phyloP scores from a whole-genome alignment of 2,888 invertebrate species.

The Bellardia pandia region DNA sequence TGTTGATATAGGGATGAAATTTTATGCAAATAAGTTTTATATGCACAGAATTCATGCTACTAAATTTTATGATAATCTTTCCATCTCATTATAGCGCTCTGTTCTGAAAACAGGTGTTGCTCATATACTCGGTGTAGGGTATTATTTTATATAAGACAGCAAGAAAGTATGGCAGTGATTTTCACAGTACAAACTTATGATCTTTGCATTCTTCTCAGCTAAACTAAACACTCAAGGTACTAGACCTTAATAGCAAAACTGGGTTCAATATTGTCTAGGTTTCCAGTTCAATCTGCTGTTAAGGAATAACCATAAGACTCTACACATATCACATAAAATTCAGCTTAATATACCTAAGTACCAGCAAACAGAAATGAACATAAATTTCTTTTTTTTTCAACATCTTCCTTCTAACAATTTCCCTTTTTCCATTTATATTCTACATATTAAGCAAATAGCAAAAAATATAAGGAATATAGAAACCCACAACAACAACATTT shows the following conservation, averaged over 20 bases:
- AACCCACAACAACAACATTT: constrained; percentile 5
- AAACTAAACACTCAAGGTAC: neutral
- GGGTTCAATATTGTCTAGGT: constrained; percentile 22
- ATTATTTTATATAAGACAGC: too few relatives aligned
- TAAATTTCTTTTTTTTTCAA: constrained; percentile 31
- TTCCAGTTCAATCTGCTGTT: constrained; percentile 30
- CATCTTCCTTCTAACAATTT: constrained; percentile 20
- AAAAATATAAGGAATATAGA: neutral
- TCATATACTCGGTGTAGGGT: too few relatives aligned
- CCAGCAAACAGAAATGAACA: constrained; percentile 32
- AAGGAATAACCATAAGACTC: constrained; percentile 17
- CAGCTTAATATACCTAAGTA: constrained; percentile 48
- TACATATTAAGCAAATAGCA: constrained; percentile 20
- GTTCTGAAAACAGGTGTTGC: too few relatives aligned
- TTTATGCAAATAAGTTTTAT: too few relatives aligned
- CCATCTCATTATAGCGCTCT: too few relatives aligned
- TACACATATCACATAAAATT: constrained; percentile 8
- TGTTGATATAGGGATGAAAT: too few relatives aligned
- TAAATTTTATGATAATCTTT: too few relatives aligned
- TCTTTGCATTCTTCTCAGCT: too few relatives aligned
- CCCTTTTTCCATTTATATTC: neutral
- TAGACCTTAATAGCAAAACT: constrained; percentile 11
- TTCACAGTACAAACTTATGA: too few relatives aligned
- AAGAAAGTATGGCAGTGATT: too few relatives aligned
- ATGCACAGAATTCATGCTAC: too few relatives aligned